A percentile compares a stretch with the other conserved stretches of the same genome.
Conservation (phyloP, 1,140 invertebrate genomes). For the Rhysida immarginata region DNA sequence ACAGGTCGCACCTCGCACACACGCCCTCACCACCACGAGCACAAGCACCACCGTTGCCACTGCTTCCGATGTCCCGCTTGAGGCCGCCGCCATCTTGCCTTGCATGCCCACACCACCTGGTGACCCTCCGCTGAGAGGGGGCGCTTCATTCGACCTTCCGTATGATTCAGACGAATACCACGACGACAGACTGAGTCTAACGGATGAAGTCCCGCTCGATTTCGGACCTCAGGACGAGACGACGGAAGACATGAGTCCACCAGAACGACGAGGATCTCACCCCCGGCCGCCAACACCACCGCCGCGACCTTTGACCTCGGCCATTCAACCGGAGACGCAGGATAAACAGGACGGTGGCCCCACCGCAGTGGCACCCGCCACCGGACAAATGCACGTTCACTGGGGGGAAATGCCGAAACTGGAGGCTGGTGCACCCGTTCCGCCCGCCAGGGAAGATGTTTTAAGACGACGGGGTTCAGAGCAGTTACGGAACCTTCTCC, state of each 20-base stretch:
- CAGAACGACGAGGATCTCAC: too few species aligned
- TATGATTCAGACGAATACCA: too few species aligned
- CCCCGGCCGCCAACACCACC: background rate
- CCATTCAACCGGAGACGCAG: too few species aligned
- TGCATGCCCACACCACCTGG: background rate
- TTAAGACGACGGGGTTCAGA: background rate
- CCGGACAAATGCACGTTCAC: background rate
- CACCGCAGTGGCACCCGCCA: background rate
- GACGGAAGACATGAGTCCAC: background rate
- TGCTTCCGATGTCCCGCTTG: background rate
- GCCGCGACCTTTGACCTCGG: background rate
- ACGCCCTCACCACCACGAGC: background rate
- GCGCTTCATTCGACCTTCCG: background rate
- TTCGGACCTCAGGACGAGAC: too few species aligned
- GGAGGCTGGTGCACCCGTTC: too few species aligned
- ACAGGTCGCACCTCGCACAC: background rate
- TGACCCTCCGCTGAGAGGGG: background rate
- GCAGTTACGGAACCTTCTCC: constrained; percentile 1
- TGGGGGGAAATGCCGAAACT: background rate
- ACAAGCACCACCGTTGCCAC: background rate
- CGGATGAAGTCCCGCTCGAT: too few species aligned
- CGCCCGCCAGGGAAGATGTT: background rate
- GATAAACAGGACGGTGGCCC: too few species aligned
- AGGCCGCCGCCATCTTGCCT: background rate
- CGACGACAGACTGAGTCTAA: too few species aligned